Conservation (phyloP, 1,140 invertebrate species). For the Conus betulinus region DNA sequence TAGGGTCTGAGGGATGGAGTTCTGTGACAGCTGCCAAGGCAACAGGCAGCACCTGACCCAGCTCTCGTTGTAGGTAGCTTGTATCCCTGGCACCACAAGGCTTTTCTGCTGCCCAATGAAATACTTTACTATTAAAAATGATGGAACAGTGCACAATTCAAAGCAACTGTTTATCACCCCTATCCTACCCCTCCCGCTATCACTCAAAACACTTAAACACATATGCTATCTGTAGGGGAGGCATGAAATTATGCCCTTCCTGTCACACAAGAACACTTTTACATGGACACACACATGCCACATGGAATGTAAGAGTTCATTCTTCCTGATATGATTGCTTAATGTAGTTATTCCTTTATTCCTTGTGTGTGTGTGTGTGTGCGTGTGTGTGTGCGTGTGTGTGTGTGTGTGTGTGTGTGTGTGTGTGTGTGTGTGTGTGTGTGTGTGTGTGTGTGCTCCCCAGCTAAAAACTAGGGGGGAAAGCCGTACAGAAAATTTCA, state of each 20-base stretch:
- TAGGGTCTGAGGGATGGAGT: conserved; percentile 14
- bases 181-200: not conserved
- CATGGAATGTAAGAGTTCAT: no score
- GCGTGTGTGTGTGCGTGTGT: not conserved
- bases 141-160: not conserved
- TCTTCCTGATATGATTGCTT: no score
- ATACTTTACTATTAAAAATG: not conserved
- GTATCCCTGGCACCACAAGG: not conserved
- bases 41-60: not conserved
- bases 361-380: not conserved
- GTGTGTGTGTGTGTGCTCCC: not conserved
- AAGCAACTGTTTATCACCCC: not conserved
- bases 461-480: no score
- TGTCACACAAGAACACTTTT: not conserved
- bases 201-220: no score
- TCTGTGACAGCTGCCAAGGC: not conserved
- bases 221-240: not conserved
- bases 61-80: not conserved
- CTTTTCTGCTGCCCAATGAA: not conserved
- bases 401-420: not conserved
- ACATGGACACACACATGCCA: not conserved
- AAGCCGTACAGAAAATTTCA: no score
- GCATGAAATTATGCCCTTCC: not conserved
- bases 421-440: not conserved
- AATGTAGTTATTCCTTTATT: not conserved